A percentile compares a stretch with the other conserved stretches of the same genome.
These are phyloP conservation scores for Triplophysa siluroides DNA, from an alignment of 2,113 vertebrate species.

Conservation along the genomic window DNA sequence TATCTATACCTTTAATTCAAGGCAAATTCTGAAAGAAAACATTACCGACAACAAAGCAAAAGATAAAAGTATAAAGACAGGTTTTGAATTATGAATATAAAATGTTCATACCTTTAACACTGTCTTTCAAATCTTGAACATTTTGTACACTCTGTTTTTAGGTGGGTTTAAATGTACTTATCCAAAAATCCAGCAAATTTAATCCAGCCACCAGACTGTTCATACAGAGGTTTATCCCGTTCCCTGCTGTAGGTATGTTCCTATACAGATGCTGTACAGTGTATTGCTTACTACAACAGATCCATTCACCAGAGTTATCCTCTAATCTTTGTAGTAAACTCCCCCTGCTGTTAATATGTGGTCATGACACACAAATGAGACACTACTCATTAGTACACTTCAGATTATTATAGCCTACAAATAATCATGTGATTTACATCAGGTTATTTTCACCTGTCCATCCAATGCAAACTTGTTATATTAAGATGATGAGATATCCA, in stretches of 20 bases:
- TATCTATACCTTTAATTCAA: too few relatives aligned
- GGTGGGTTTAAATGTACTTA: conserved; percentile 95
- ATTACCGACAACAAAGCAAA: too few relatives aligned
- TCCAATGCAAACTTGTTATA: neutral
- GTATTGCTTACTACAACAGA: neutral
- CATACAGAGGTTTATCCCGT: conserved; percentile 94
- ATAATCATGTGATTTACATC: neutral
- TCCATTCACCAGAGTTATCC: neutral
- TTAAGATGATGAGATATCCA: neutral
- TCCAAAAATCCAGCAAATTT: conserved; percentile 91
- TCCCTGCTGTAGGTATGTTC: conserved; percentile 93
- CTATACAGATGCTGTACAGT: neutral
- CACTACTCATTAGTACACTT: neutral
- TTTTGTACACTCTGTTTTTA: conserved; percentile 56
- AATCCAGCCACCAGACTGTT: conserved; percentile 89
- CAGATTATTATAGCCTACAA: neutral
- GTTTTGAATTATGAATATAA: too few relatives aligned
- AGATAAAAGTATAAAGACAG: too few relatives aligned
- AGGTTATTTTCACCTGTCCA: neutral
- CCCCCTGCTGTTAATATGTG: conserved; percentile 22
- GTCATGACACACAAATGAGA: neutral
- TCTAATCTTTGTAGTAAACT: neutral
- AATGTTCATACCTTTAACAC: too few relatives aligned
- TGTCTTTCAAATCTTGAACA: neutral
- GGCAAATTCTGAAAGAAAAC: too few relatives aligned